Base-by-base conservation (phyloP, 2,113 vertebrate genomes). In the Poeciliopsis prolifica region DNA sequence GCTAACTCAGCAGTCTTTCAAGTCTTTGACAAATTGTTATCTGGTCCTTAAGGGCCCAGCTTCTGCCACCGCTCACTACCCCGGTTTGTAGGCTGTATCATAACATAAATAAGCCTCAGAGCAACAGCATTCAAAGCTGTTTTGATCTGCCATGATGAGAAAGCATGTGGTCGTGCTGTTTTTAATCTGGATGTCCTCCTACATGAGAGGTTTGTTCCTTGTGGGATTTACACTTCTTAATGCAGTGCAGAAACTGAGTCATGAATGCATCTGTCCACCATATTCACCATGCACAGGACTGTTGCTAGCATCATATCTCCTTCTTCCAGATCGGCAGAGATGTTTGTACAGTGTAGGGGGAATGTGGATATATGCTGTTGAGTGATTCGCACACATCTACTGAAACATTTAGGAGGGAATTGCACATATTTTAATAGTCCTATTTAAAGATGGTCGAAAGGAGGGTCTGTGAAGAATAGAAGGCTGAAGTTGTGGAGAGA, bases 81-180 rank as follows among this genome's bases (percentile, higher is more conserved):
- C 62, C 74, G 28, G 79, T 67, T 61, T 70, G 54, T 37, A 9
- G 73, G 48, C 77, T 65, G 51, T 75, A 70, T 74, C 42, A 60
- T 63, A 58, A 29, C 40, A 70, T 26, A 9, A 76, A 64, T 42
- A 6, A 9, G 61, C 61, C 70, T 76, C 65, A 22, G 67, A 67
- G 85, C 72, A 12, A 17, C 28, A 6, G 17, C 68, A 74, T 83
- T 78, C 72, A 82, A 80, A 78, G 68, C 31, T 29, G 68, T 83
- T 84, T 84, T 85, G 73, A 91, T 85, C 65, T 70, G 68, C 68
- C 78, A 28, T 63, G 72, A 64, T 68, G 48, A 72, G 70, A 76
- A 31, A 74, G 67, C 61, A 61, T 84, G 74, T 72, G 76, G 85
- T 79, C 62, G 31, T 65, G 74, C 65, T 77, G 75, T 76, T 85